Percentiles rank a stretch among this genome's conserved stretches.
phyloP scores from a whole-genome alignment of 2,113 vertebrate species.

The Dolichotis patagonum region DNA sequence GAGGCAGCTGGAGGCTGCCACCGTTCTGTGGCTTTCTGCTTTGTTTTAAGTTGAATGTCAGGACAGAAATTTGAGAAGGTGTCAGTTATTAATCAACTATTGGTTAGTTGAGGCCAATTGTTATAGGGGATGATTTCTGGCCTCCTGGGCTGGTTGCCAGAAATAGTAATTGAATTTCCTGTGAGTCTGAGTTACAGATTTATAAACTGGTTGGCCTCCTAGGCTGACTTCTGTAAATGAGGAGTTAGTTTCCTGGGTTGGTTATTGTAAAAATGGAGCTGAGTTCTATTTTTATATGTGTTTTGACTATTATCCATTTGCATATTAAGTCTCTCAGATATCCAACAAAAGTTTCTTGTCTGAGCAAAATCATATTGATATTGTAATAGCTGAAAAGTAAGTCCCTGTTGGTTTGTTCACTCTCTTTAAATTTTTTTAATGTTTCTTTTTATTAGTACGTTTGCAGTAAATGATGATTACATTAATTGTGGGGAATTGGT shows the following conservation, averaged over 20 bases:
- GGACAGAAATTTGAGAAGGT: not conserved
- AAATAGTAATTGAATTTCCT: not conserved
- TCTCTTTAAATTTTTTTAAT: not conserved
- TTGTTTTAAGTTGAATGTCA: not conserved
- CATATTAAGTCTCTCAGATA: not conserved
- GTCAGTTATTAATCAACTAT: not conserved
- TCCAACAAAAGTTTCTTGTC: not conserved
- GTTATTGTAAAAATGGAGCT: not conserved
- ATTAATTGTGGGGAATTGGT: not conserved
- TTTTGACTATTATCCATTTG: not conserved
- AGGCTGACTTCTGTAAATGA: not conserved
- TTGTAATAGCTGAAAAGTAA: not conserved
- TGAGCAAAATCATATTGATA: not conserved
- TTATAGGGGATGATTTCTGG: not conserved
- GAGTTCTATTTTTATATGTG: not conserved
- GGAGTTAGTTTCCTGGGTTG: not conserved
- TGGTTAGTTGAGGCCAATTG: not conserved
- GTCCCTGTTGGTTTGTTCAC: not conserved
- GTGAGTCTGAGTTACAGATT: not conserved
- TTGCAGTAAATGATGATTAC: not conserved
- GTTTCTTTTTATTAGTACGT: not conserved
- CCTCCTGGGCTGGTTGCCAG: not conserved
- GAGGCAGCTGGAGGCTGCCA: not conserved
- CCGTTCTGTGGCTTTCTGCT: not conserved
- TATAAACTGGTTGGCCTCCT: not conserved